These are phyloP conservation scores for Melanotaenia nigrans DNA, from an alignment of 2,797 vertebrate genomes.

Conservation along the genomic window DNA sequence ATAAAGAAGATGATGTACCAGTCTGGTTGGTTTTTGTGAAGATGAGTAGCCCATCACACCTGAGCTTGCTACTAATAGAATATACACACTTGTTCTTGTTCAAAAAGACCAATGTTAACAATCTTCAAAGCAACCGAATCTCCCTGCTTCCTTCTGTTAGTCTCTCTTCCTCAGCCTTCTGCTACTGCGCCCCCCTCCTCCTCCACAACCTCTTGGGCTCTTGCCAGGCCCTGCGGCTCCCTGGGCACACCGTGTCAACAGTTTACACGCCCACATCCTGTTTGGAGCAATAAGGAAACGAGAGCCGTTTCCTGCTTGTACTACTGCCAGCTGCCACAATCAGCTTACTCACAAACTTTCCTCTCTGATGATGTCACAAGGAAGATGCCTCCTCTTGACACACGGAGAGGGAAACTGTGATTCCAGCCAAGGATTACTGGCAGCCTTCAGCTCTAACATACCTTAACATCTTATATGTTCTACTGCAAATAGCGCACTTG, in stretches of 20 bases:
- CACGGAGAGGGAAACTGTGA: constrained; percentile 22
- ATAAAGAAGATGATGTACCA: not conserved
- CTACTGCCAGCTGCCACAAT: constrained; percentile 70
- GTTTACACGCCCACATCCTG: constrained; percentile 87
- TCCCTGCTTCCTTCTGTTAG: constrained; percentile 27
- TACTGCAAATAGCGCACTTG: constrained; percentile 16
- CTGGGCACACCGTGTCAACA: constrained; percentile 83
- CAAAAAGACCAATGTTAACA: constrained; percentile 5
- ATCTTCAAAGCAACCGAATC: constrained; percentile 37
- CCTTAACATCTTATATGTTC: constrained; percentile 22
- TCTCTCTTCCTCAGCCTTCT: constrained; percentile 26
- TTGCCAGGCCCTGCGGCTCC: constrained; percentile 75
- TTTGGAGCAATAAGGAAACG: constrained; percentile 87
- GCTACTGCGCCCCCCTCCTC: constrained; percentile 9
- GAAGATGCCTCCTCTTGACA: constrained; percentile 40
- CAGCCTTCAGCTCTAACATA: constrained; percentile 26
- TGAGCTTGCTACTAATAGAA: constrained; percentile 11
- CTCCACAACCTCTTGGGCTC: constrained; percentile 58
- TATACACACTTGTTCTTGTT: not conserved
- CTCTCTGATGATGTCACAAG: constrained; percentile 31
- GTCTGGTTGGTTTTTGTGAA: not conserved
- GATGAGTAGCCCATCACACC: not conserved
- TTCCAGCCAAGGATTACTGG: constrained; percentile 35
- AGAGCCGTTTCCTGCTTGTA: constrained; percentile 82
- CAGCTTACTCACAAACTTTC: constrained; percentile 56